phyloP scores from a whole-genome alignment of 2,113 vertebrate species.

The Heterotilapia buettikoferi region DNA sequence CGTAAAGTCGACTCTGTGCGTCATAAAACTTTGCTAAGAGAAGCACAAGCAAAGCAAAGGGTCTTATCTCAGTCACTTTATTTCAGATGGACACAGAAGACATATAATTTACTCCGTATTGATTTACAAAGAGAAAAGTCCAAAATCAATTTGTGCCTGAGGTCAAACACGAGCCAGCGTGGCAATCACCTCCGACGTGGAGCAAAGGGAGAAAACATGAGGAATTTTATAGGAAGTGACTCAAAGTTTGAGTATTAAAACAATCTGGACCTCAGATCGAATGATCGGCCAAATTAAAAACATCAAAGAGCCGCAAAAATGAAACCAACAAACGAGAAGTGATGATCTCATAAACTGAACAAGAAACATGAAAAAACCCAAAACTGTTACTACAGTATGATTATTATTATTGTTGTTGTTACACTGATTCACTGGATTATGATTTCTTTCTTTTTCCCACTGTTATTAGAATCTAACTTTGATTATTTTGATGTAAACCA shows the following conservation, averaged over 20 bases:
- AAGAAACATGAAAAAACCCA: not conserved
- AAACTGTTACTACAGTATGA: not conserved
- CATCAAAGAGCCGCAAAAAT: rapidly evolving
- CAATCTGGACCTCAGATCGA: not conserved
- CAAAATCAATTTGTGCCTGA: not conserved
- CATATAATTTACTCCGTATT: not conserved
- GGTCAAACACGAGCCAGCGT: not conserved
- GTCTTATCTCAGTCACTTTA: rapidly evolving
- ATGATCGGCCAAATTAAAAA: not conserved
- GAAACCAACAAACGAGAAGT: not conserved
- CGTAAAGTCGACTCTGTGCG: not conserved
- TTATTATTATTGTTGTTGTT: rapidly evolving
- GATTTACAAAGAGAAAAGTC: not conserved
- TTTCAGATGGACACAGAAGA: not conserved
- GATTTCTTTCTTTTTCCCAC: not conserved
- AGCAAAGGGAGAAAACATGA: not conserved
- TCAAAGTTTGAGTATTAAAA: not conserved
- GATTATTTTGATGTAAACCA: not conserved
- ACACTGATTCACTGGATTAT: not conserved
- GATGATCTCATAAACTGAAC: not conserved
- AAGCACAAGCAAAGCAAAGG: not conserved
- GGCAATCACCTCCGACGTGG: not conserved
- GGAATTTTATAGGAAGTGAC: not conserved
- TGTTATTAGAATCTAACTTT: not conserved
- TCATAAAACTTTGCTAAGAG: not conserved